Conservation (phyloP, 2,888 invertebrate species). For the Cerastis rubricosa region DNA sequence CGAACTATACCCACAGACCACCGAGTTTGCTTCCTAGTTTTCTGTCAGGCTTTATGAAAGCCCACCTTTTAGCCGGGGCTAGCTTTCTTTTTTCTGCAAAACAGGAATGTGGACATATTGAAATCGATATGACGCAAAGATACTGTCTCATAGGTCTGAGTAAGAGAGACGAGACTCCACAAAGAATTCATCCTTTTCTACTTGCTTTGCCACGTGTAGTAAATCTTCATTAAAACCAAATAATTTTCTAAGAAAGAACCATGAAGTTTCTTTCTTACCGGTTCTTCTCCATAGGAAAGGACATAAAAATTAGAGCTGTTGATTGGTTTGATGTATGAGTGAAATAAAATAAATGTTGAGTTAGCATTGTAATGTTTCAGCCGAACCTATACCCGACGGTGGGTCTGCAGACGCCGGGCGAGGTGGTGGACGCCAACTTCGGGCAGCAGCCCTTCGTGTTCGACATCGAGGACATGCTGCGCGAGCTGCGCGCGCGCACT, state of each 20-base stretch:
- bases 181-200: background rate
- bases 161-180: background rate
- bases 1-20: background rate
- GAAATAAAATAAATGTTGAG: too few species aligned
- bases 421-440: slow-evolving; percentile 99
- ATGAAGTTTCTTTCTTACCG: background rate
- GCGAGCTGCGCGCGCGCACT: slow-evolving; percentile 96
- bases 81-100: too few species aligned
- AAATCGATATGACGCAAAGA: background rate
- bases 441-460: slow-evolving; percentile 99
- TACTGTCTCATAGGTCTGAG: background rate
- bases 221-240: background rate
- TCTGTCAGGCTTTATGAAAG: accelerated
- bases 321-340: too few species aligned
- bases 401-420: slow-evolving; percentile 99
- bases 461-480: slow-evolving; percentile 99
- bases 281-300: background rate
- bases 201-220: background rate
- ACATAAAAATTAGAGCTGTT: too few species aligned
- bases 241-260: background rate
- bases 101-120: background rate
- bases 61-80: background rate
- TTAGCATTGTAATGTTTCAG: slow-evolving; percentile 87
- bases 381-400: slow-evolving; percentile 99
- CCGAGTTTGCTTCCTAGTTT: background rate